These are phyloP conservation scores for Trinorchestia longiramus DNA, from an alignment of 1,140 invertebrate species.

Conservation along the genomic window DNA sequence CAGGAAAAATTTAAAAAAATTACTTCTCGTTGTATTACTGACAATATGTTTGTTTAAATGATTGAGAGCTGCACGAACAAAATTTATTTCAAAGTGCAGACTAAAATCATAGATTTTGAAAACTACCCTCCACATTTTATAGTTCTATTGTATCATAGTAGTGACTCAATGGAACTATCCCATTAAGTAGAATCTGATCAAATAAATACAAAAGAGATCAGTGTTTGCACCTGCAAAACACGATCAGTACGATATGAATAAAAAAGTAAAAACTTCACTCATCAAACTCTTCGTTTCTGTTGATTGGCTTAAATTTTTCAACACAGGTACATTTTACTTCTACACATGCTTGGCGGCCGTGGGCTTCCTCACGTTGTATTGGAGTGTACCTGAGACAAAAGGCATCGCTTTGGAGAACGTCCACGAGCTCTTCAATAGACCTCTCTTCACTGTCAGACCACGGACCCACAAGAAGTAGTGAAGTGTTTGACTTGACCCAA, in stretches of 20 bases:
- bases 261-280: background rate
- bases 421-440: slow-evolving; percentile 71
- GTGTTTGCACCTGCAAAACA: background rate
- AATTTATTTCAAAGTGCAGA: background rate
- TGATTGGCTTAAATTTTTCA: slow-evolving; percentile 60
- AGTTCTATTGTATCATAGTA: slow-evolving; percentile 57
- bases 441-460: slow-evolving; percentile 41
- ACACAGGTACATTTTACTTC: slow-evolving; percentile 74
- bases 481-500: background rate
- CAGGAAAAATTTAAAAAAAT: no score
- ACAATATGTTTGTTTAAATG: no score
- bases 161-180: background rate
- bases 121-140: background rate
- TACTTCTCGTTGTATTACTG: no score
- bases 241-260: background rate
- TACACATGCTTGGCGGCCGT: slow-evolving; percentile 72
- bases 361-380: slow-evolving; percentile 72
- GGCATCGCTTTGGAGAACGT: slow-evolving; percentile 74
- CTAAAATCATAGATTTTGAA: background rate
- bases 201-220: background rate
- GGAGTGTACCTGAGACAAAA: slow-evolving; percentile 75
- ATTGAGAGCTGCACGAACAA: no score
- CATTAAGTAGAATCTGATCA: background rate
- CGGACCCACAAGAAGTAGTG: background rate
- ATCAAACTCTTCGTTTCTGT: background rate